These are phyloP conservation scores for Anas platyrhynchos DNA, from an alignment of 2,113 vertebrate genomes.

Conservation along the genomic window DNA sequence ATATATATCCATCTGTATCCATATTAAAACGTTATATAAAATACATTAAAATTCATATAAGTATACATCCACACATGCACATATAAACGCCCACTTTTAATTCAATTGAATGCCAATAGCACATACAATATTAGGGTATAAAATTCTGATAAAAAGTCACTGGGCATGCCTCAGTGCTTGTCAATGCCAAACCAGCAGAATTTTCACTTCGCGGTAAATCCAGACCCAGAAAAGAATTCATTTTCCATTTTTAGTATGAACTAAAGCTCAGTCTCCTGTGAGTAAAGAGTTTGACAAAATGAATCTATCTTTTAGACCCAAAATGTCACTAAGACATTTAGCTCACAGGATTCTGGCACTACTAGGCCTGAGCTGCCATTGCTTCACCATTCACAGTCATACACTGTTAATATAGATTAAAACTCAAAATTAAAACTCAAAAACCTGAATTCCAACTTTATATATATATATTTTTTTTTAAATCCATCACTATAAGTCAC, in stretches of 20 bases:
- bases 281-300: neutral
- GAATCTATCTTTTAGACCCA: neutral
- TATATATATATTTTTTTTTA: neutral
- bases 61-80: neutral
- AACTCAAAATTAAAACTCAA: neutral
- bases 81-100: neutral
- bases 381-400: neutral
- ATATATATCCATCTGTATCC: neutral
- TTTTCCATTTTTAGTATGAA: neutral
- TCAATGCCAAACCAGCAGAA: neutral
- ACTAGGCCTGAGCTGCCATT: neutral
- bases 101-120: neutral
- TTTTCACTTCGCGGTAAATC: neutral
- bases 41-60: neutral
- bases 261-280: neutral
- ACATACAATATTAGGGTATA: neutral
- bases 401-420: neutral
- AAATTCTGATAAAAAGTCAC: neutral
- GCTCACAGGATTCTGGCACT: neutral
- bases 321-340: conserved; percentile 11
- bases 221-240: neutral
- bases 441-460: neutral
- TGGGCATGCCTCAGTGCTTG: neutral
- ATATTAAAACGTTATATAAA: neutral
- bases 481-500: neutral